phyloP scores from a whole-genome alignment of 2,113 vertebrate genomes.

The Pluvialis apricaria region DNA sequence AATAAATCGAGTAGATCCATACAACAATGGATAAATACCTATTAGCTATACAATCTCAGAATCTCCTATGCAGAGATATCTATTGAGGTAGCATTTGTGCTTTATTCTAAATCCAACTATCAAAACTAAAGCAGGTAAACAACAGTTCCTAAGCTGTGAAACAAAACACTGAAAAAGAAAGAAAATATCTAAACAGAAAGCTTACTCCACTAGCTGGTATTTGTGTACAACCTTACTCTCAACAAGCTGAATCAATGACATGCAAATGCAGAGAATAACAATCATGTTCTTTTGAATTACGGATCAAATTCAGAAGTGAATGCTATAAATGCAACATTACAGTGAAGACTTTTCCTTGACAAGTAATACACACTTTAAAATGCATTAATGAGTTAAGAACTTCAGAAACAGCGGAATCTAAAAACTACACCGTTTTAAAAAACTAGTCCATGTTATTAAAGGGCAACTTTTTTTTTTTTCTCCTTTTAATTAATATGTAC shows the following conservation, averaged over 20 bases:
- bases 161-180: neutral
- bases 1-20: neutral
- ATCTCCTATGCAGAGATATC: neutral
- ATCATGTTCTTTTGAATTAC: neutral
- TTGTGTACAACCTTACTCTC: neutral
- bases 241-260: neutral
- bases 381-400: neutral
- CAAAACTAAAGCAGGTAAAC: neutral
- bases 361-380: neutral
- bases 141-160: neutral
- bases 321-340: neutral
- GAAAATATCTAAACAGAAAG: neutral
- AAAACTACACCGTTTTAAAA: neutral
- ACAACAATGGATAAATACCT: neutral
- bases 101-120: neutral
- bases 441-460: neutral
- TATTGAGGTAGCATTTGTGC: neutral
- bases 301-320: neutral
- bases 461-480: neutral
- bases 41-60: neutral
- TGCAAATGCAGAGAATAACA: neutral
- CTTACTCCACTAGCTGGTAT: neutral
- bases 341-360: neutral
- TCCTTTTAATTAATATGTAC: neutral
- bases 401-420: neutral